Conservation (phyloP, 2,888 invertebrate genomes). For the Dynastes tityus region DNA sequence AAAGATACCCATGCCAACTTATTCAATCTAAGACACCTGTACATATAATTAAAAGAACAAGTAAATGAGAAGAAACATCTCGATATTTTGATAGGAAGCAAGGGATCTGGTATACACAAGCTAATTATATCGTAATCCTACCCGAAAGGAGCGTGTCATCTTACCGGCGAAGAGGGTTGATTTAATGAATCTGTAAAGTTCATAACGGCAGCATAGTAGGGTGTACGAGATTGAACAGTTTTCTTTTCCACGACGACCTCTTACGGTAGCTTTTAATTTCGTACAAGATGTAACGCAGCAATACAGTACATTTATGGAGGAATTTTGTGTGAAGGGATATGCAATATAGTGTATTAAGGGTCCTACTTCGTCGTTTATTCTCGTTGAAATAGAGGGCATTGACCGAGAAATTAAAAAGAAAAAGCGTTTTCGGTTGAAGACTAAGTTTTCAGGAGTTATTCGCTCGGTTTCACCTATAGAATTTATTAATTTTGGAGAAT, state of each 20-base stretch:
- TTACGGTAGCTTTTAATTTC: slow-evolving; percentile 23
- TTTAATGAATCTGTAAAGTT: slow-evolving; percentile 40
- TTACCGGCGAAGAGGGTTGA: slow-evolving; percentile 13
- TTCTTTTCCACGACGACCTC: slow-evolving; percentile 6
- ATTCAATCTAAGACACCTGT: too few species aligned
- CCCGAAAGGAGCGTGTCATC: slow-evolving; percentile 26
- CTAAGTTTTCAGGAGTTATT: too few species aligned
- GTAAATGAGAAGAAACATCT: background rate
- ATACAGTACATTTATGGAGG: too few species aligned
- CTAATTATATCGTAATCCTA: slow-evolving; percentile 44
- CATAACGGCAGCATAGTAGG: background rate
- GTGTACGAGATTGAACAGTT: slow-evolving; percentile 23
- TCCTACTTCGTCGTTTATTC: background rate
- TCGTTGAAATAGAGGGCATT: too few species aligned
- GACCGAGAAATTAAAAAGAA: too few species aligned
- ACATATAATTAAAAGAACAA: too few species aligned
- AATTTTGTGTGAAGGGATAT: background rate
- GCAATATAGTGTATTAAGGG: background rate
- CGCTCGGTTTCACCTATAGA: too few species aligned
- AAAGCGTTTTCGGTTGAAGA: too few species aligned
- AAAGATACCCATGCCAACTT: too few species aligned
- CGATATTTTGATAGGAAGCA: background rate
- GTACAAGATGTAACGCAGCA: slow-evolving; percentile 1
- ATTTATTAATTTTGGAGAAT: too few species aligned
- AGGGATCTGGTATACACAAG: background rate